Conservation (phyloP, 2,888 invertebrate species). For the Ptilodon capucinus region DNA sequence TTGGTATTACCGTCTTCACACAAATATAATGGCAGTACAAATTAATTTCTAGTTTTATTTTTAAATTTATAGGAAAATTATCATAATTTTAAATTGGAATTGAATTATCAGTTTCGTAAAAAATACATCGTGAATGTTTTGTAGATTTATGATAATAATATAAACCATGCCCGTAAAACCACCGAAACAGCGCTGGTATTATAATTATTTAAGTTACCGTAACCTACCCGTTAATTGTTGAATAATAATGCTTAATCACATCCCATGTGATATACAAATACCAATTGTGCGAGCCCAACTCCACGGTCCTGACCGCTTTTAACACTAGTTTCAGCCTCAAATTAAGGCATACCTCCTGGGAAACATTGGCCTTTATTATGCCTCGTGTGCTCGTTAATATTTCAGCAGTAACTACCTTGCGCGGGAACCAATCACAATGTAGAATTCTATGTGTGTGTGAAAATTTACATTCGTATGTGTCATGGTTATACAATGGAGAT, state of each 20-base stretch:
- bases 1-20: too few species aligned
- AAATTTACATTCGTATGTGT: slow-evolving; percentile 17
- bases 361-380: slow-evolving; percentile 26
- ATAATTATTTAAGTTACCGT: too few species aligned
- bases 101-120: too few species aligned
- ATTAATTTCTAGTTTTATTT: too few species aligned
- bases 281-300: slow-evolving; percentile 14
- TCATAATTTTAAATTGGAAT: too few species aligned
- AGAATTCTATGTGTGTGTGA: slow-evolving; percentile 23
- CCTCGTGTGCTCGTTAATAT: slow-evolving; percentile 40
- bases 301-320: slow-evolving; percentile 35
- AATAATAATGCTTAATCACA: background rate
- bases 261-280: slow-evolving; percentile 9
- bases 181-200: too few species aligned
- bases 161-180: too few species aligned
- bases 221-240: background rate
- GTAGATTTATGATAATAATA: slow-evolving; percentile 21
- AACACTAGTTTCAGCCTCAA: slow-evolving; percentile 37
- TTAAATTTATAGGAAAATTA: too few species aligned
- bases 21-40: too few species aligned
- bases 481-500: slow-evolving; percentile 16
- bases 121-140: too few species aligned
- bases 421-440: slow-evolving; percentile 27
- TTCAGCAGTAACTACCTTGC: slow-evolving; percentile 32
- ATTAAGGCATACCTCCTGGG: slow-evolving; percentile 34